Evolutionary conservation across 2,888 invertebrate genomes (phyloP).

Genomic region (Himalopsyche tibetana): DNA sequence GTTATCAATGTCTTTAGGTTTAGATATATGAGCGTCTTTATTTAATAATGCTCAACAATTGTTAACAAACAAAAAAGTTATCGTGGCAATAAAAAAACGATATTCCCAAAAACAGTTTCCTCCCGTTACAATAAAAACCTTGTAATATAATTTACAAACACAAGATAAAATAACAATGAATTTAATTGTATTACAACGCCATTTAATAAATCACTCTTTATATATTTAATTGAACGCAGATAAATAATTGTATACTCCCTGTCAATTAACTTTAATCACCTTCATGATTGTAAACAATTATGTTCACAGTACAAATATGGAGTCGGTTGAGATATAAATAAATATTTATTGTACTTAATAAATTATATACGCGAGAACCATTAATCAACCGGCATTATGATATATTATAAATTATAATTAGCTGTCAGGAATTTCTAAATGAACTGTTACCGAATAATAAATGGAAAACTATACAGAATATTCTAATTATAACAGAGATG

Average conservation of each 20-base stretch:
- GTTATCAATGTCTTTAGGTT: no score
- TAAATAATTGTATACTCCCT: slow-evolving; percentile 5
- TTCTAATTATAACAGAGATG: no score
- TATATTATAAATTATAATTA: slow-evolving; percentile 10
- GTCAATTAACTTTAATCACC: slow-evolving; percentile 10
- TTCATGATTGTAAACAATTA: slow-evolving; percentile 20
- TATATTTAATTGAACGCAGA: neutral
- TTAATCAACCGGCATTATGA: neutral
- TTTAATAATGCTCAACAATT: no score
- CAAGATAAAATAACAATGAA: no score
- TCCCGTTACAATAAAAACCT: no score
- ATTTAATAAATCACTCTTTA: no score
- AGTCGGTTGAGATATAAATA: neutral
- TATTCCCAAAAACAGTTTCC: no score
- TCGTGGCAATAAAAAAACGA: no score
- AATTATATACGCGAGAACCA: neutral
- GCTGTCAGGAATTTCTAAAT: neutral
- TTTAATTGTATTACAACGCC: no score
- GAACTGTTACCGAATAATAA: neutral
- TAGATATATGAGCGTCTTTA: no score
- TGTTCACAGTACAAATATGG: neutral
- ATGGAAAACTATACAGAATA: neutral
- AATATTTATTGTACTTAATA: neutral
- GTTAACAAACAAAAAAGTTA: no score
- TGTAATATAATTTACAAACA: no score